Base-by-base conservation (phyloP, 2,113 vertebrate genomes). In the Laterallus jamaicensis region DNA sequence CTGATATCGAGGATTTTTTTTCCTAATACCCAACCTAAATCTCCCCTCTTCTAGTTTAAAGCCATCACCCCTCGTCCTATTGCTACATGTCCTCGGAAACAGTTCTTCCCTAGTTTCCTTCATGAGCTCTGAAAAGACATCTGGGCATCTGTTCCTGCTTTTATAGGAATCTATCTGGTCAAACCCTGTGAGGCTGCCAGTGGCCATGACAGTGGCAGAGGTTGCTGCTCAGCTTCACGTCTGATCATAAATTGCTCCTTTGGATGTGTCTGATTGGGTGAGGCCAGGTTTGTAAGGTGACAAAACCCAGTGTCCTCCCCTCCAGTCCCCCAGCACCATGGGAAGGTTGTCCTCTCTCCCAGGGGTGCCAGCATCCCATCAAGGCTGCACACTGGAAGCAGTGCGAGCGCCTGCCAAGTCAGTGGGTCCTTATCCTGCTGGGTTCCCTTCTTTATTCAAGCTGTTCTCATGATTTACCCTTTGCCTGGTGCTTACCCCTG, bases 181-280 rank as follows among this genome's bases (percentile, higher is more conserved):
- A 47, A 70, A 64, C 14, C 24, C 58, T 28, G 0, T 1, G 9
- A 63, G 67, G 17, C 58, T 90, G 50, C 47, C 44, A 29, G 24
- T 66, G 22, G 47, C 19, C 4, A 0, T 26, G 67, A 39, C 44
- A 18, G 12, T 28, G 73, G 67, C 63, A 62, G 56, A 66, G 21
- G 39, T 40, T 8, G 10, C 44, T 37, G 37, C 42, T 47, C 25
- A 10, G 49, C 47, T 86, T 31, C 0, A 0, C 40, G 77, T 10
- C 62, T 49, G 73, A 12, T 29, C 5, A 11, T 31, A 55, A 47
- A 42, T 20, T 14, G 37, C 20, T 70, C 63, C 24, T 63, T 68
- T 28, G 11, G 35, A n/a, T 18, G 2, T 3, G 2, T 25, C 77
- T 2, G 1, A 40, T 15, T 3, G 7, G 55, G 44, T 1, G 60